Conservation (phyloP, 2,797 vertebrate species). For the Chromis chromis region DNA sequence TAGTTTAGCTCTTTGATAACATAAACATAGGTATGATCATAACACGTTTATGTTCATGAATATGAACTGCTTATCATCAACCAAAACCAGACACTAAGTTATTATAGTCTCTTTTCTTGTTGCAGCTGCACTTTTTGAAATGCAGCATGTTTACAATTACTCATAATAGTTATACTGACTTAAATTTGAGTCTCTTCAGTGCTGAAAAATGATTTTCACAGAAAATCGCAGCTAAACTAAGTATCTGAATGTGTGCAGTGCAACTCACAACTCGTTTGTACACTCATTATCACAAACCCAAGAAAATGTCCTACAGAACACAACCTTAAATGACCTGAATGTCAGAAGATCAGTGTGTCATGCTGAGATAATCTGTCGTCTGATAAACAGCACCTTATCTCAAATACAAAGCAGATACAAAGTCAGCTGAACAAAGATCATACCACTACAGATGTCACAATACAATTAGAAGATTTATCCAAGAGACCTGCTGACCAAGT, state of each 20-base stretch:
- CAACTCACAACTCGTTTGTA: background rate
- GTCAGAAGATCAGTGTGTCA: background rate
- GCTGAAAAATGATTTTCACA: background rate
- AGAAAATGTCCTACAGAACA: background rate
- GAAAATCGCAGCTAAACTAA: background rate
- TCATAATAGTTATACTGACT: background rate
- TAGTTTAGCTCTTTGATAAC: background rate
- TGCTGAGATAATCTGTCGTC: constrained; percentile 2
- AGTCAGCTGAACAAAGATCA: constrained; percentile 1
- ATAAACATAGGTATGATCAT: background rate
- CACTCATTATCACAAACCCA: background rate
- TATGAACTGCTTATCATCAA: background rate
- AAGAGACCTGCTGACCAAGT: constrained; percentile 10
- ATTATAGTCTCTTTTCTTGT: background rate
- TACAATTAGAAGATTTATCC: constrained; percentile 10
- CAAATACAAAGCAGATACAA: background rate
- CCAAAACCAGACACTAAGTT: background rate
- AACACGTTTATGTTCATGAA: background rate
- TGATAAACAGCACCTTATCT: background rate
- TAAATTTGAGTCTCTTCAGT: background rate
- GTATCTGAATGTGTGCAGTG: background rate
- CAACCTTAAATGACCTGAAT: background rate
- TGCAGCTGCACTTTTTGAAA: background rate
- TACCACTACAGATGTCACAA: constrained; percentile 4
- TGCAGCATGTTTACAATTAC: background rate